These are phyloP conservation scores for Xanthia icteritia DNA, from an alignment of 2,888 invertebrate genomes.

Conservation along the genomic window DNA sequence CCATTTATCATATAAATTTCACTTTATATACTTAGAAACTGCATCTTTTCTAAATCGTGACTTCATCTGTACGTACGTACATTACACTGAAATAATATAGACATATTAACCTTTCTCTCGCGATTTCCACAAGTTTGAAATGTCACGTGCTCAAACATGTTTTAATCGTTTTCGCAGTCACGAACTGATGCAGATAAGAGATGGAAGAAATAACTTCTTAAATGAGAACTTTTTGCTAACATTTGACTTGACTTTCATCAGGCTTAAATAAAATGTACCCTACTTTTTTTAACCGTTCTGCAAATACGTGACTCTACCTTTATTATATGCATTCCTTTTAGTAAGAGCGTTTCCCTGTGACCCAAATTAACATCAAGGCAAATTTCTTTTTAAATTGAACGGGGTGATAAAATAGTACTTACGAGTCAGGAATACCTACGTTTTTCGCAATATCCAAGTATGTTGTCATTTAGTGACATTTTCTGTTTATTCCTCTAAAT, in stretches of 20 bases:
- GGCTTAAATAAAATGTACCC: slow-evolving; percentile 15
- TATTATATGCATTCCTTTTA: slow-evolving; percentile 1
- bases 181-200: slow-evolving; percentile 62
- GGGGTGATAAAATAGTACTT: slow-evolving; percentile 5
- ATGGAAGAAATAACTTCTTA: slow-evolving; percentile 30
- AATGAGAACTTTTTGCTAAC: slow-evolving; percentile 45
- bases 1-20: slow-evolving; percentile 85
- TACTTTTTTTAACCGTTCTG: slow-evolving; percentile 29
- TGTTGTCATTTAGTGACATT: neutral
- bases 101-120: slow-evolving; percentile 80
- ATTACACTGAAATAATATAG: slow-evolving; percentile 64
- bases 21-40: slow-evolving; percentile 73
- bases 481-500: neutral
- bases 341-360: neutral
- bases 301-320: slow-evolving; percentile 27
- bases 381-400: slow-evolving; percentile 37
- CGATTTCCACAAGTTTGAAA: slow-evolving; percentile 77
- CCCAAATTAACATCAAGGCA: slow-evolving; percentile 8
- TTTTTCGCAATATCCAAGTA: neutral
- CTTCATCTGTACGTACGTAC: slow-evolving; percentile 56
- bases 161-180: slow-evolving; percentile 70
- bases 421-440: neutral
- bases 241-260: slow-evolving; percentile 14
- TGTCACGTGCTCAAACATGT: slow-evolving; percentile 71
- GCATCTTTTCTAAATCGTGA: slow-evolving; percentile 78